These are phyloP conservation scores for Trichonephila inaurata DNA, from an alignment of 1,140 invertebrate genomes.

Conservation along the genomic window DNA sequence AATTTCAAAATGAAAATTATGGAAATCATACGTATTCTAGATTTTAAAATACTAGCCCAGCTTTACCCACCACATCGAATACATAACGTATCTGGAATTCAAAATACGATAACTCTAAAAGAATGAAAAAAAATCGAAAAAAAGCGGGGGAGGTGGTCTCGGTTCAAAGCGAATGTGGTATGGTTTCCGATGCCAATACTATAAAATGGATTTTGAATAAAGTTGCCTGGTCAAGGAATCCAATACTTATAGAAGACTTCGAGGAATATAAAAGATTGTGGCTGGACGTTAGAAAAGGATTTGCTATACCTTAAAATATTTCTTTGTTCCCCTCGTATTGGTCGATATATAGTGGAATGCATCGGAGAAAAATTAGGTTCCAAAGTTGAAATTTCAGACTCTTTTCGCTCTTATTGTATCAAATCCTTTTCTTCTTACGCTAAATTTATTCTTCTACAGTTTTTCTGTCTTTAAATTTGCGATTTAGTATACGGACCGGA, in stretches of 20 bases:
- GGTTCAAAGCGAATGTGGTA: slow-evolving; percentile 38
- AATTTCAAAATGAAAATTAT: neutral
- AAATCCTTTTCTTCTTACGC: slow-evolving; percentile 12
- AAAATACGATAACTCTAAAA: slow-evolving; percentile 24
- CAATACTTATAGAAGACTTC: slow-evolving; percentile 36
- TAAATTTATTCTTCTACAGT: neutral
- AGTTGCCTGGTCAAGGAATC: slow-evolving; percentile 48
- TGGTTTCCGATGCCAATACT: slow-evolving; percentile 34
- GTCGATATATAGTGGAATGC: slow-evolving; percentile 7
- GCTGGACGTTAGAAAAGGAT: slow-evolving; percentile 28
- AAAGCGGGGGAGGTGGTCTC: neutral
- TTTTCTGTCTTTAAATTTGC: neutral
- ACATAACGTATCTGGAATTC: neutral
- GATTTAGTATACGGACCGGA: neutral
- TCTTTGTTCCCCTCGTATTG: neutral
- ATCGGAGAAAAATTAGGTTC: slow-evolving; percentile 4
- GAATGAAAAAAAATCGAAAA: neutral
- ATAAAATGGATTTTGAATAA: slow-evolving; percentile 50
- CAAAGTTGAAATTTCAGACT: neutral
- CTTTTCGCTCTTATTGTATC: neutral
- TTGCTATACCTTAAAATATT: slow-evolving; percentile 32
- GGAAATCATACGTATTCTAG: neutral
- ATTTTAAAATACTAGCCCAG: neutral
- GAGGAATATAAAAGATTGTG: slow-evolving; percentile 43
- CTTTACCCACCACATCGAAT: neutral